Conservation (phyloP, 1,140 invertebrate genomes). For the Dolichoris vasculosae region DNA sequence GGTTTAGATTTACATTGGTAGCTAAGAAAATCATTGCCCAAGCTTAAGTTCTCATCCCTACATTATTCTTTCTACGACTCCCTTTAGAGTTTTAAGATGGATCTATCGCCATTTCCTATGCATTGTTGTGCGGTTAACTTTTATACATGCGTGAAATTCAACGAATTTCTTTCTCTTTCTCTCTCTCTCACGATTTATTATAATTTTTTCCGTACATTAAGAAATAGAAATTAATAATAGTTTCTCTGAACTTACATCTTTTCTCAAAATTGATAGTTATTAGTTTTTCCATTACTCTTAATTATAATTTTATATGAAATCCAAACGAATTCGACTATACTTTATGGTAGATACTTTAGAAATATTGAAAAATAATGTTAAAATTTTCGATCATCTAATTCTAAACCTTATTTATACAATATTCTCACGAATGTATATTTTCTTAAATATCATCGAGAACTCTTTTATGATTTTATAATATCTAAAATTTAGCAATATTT, state of each 20-base stretch:
- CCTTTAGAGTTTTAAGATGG: slow-evolving; percentile 49
- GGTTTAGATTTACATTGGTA: too few species aligned
- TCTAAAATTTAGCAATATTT: too few species aligned
- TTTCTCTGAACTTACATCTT: slow-evolving; percentile 28
- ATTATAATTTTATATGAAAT: not conserved
- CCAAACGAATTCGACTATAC: too few species aligned
- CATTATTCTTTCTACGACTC: slow-evolving; percentile 32
- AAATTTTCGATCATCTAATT: too few species aligned
- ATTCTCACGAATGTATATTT: too few species aligned
- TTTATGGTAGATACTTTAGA: too few species aligned
- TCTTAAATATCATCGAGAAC: too few species aligned
- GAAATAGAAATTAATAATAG: slow-evolving; percentile 44
- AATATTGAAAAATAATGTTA: too few species aligned
- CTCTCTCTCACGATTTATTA: slow-evolving; percentile 66
- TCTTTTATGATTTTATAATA: too few species aligned
- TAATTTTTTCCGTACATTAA: slow-evolving; percentile 61
- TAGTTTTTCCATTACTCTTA: not conserved
- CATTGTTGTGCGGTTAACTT: slow-evolving; percentile 23
- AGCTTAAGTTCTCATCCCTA: slow-evolving; percentile 33
- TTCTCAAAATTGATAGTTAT: not conserved
- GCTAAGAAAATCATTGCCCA: too few species aligned
- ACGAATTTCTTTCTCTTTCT: slow-evolving; percentile 58
- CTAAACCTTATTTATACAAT: too few species aligned
- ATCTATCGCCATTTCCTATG: slow-evolving; percentile 66
- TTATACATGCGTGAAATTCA: slow-evolving; percentile 37